Base-by-base conservation (phyloP, 2,797 vertebrate genomes). In the Sylvilagus floridanus region DNA sequence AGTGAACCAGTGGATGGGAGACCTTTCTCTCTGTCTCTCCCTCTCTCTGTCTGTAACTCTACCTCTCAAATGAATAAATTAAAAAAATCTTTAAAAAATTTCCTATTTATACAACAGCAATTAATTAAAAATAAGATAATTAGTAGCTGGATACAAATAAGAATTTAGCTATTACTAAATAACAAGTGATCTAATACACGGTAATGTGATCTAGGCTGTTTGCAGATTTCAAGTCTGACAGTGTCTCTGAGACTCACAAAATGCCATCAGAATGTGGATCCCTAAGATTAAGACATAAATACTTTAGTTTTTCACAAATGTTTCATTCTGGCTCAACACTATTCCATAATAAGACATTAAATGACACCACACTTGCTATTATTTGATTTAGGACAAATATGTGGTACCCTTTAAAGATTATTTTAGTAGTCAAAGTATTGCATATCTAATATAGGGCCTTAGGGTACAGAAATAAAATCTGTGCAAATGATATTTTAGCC, bases 371-470 rank as follows among this genome's bases (percentile, higher is more conserved):
- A 50, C 71, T 86, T 92, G 26, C 32, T 63, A 68, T 92, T 88
- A 93, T 75, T 92, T 87, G 14, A 30, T 65, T 0, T 0, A 84
- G 73, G 77, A 22, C 52, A 88, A 78, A 96, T 79, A 82, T 77
- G 96, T 65, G 5, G 93, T 96, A 94, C 21, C 22, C 8, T 12
- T 90, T 68, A 57, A 90, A 81, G 4, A 11, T 54, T 63, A 28
- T 89, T 88, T 79, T 71, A 84, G 47, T 94, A 86, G 91, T 95
- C 81, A 89, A 96, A 97, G 19, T 71, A 75, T 66, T 78, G 2
- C 57, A 73, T 91, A 28, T 82, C 82, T 60, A 91, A 28, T 76
- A 83, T 89, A 84, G 4, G 26, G 86, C 35, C 81, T 96, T 96
- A 78, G 66, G 52, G 66, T 60, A 83, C 21, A 93, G 26, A 83